A percentile compares a stretch with the other conserved stretches of the same genome.
phyloP scores from a whole-genome alignment of 2,797 vertebrate species.

The Crenichthys baileyi region DNA sequence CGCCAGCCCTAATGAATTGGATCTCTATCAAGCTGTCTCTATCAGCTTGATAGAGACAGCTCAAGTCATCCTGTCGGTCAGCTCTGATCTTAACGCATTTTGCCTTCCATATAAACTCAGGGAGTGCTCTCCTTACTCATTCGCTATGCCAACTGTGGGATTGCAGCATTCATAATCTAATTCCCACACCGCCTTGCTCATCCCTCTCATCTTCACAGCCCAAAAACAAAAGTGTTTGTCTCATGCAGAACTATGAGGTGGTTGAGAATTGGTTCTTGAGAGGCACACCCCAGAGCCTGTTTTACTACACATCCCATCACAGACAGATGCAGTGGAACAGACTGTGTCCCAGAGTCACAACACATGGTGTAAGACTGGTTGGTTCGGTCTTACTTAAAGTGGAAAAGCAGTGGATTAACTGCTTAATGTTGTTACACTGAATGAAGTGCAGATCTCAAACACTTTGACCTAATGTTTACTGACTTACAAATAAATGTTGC shows the following conservation, averaged over 20 bases:
- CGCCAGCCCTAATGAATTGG: background rate
- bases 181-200: constrained; percentile 82
- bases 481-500: background rate
- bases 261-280: constrained; percentile 64
- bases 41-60: background rate
- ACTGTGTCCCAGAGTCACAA: constrained; percentile 61
- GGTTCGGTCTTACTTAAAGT: constrained; percentile 51
- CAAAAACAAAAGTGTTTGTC: constrained; percentile 81
- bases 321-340: constrained; percentile 39
- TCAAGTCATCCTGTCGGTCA: background rate
- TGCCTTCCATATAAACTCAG: constrained; percentile 57
- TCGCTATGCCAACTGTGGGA: constrained; percentile 79
- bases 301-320: constrained; percentile 45
- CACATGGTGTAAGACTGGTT: constrained; percentile 71
- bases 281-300: constrained; percentile 68
- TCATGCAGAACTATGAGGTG: constrained; percentile 67
- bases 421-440: constrained; percentile 4
- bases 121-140: constrained; percentile 64
- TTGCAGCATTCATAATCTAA: constrained; percentile 78
- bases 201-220: constrained; percentile 74
- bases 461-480: background rate
- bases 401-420: constrained; percentile 27
- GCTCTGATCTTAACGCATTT: constrained; percentile 24
- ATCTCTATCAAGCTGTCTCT: too few species aligned
- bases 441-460: constrained; percentile 1